Base-by-base conservation (phyloP, 2,888 invertebrate genomes). In the Temnothorax rugatulus region DNA sequence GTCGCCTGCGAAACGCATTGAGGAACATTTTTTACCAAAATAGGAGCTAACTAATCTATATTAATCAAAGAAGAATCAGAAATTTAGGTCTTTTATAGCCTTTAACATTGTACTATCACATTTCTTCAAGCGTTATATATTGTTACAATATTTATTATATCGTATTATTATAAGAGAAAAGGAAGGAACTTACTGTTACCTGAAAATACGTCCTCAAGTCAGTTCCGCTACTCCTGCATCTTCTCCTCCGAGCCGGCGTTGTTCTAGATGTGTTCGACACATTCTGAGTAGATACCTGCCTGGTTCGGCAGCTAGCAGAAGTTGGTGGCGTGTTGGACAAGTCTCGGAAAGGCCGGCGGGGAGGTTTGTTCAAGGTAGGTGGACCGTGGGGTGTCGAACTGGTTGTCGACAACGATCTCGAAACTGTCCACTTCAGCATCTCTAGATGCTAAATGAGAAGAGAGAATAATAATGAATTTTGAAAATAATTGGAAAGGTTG, bases 361-460 rank as follows among this genome's bases (percentile, higher is more conserved):
- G 84, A 64, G 90, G 90, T 81, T 90, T 92, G 77, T 89, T 90
- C 85, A 92, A 76, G 52, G 90, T 84, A 71, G 93, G 90, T 47
- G 92, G 92, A 63, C 91, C 91, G 84, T 94, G 95, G 81, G 94
- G 94, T 73, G 95, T 94, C 90, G 94, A 93, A 89, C 92, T 93
- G 85, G 92, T 93, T 71, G 93, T 92, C 82, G 95, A 95, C 90
- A 95, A 91, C 61, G 95, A 94, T 90, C 95, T 94, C 85, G 95
- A 95, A 84, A 95, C 94, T 87, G 95, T 95, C 95, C 94, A 95
- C 94, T 95, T 95, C 86, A 95, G 92, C 94, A 95, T 95, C 85
- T 93, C 93, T 94, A 86, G 0, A n/a, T 41, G 41, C 25, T 50
- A 50, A 44, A 44, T 59, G 34, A 83, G 47, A 47, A 68, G 2